These are phyloP conservation scores for Diaperis boleti DNA, from an alignment of 2,888 invertebrate species.

Conservation along the genomic window DNA sequence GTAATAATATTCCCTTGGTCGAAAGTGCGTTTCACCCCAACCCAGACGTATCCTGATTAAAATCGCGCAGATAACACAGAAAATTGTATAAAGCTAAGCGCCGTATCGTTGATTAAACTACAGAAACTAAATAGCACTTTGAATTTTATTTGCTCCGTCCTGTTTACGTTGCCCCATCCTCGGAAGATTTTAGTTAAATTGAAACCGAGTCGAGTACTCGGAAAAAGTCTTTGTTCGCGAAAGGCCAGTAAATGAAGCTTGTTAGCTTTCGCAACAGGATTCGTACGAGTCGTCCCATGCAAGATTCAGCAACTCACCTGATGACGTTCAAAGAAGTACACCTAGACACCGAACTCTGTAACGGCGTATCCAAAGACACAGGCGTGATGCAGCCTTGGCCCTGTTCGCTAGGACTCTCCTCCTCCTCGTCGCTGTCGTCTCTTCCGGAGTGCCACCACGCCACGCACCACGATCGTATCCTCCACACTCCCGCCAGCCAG, in stretches of 20 bases:
- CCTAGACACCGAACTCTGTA: slow-evolving; percentile 87
- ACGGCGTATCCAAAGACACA: slow-evolving; percentile 87
- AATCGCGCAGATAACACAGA: background rate
- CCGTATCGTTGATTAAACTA: background rate
- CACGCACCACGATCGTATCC: slow-evolving; percentile 81
- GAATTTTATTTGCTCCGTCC: background rate
- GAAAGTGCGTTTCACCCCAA: too few relatives aligned
- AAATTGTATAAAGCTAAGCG: background rate
- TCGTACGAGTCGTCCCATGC: too few relatives aligned
- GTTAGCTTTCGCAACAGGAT: background rate
- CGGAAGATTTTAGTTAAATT: background rate
- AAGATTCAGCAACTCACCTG: too few relatives aligned
- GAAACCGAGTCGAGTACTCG: background rate
- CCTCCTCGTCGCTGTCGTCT: slow-evolving; percentile 84
- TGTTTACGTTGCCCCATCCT: background rate
- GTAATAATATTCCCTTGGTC: too few relatives aligned
- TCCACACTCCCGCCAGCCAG: slow-evolving; percentile 58
- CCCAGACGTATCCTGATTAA: too few relatives aligned
- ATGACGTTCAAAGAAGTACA: slow-evolving; percentile 89
- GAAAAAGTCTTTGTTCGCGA: background rate
- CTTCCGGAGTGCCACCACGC: slow-evolving; percentile 93
- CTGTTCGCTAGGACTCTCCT: slow-evolving; percentile 79
- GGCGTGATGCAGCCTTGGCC: slow-evolving; percentile 81
- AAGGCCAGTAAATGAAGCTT: background rate
- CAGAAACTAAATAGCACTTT: background rate